Evolutionary conservation across 1,140 invertebrate genomes (phyloP).

Genomic region (Dysdera silvatica): DNA sequence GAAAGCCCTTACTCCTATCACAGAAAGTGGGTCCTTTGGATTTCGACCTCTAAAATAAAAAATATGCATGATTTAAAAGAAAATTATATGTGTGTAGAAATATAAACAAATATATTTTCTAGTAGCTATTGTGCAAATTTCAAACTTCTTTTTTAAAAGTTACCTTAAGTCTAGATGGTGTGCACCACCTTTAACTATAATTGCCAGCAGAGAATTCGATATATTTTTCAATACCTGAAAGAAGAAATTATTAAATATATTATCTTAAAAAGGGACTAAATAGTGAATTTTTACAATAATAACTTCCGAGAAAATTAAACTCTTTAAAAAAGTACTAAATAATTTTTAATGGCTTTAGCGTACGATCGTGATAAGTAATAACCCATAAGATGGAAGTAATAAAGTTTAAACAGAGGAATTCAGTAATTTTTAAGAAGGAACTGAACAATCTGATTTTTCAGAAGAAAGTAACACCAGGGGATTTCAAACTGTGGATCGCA

Average conservation of each 20-base stretch:
- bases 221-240: constrained; percentile 56
- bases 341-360: neutral
- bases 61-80: neutral
- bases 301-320: neutral
- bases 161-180: constrained; percentile 82
- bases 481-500: too few species aligned
- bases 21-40: constrained; percentile 59
- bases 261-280: neutral
- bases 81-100: neutral
- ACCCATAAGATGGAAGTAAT: neutral
- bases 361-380: neutral
- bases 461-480: too few species aligned
- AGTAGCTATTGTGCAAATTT: neutral
- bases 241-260: neutral
- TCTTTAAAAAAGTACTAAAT: neutral
- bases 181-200: constrained; percentile 78
- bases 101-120: neutral
- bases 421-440: neutral
- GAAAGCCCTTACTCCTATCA: constrained; percentile 56
- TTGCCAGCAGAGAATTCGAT: constrained; percentile 56
- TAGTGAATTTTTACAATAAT: neutral
- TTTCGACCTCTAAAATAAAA: constrained; percentile 45
- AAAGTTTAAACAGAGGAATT: neutral
- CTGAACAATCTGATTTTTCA: too few species aligned
- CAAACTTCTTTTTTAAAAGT: neutral